Conservation (phyloP, 2,797 vertebrate species). For the Macroramphosus scolopax region DNA sequence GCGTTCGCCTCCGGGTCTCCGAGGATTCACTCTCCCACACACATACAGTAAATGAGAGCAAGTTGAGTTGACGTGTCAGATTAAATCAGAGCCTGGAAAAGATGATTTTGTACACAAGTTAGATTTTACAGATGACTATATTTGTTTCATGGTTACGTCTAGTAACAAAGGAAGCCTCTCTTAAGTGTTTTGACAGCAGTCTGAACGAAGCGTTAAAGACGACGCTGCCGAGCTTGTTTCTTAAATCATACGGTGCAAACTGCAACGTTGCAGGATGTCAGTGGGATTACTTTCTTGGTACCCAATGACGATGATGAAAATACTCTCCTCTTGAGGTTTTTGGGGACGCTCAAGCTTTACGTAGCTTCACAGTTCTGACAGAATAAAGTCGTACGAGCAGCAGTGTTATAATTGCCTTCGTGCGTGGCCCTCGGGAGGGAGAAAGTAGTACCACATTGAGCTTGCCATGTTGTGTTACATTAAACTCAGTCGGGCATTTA, state of each 20-base stretch:
- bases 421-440: constrained; percentile 36
- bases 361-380: constrained; percentile 8
- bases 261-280: constrained; percentile 5
- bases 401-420: constrained; percentile 36
- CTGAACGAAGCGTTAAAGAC: constrained; percentile 5
- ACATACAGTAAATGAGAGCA: constrained; percentile 14
- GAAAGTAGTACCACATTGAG: constrained; percentile 40
- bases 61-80: constrained; percentile 38
- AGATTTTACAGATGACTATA: constrained; percentile 29
- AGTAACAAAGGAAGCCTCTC: constrained; percentile 15
- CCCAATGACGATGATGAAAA: background rate
- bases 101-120: constrained; percentile 24
- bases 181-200: constrained; percentile 15
- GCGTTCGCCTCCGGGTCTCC: constrained; percentile 9
- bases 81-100: constrained; percentile 26
- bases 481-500: constrained; percentile 36
- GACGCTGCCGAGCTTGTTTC: constrained; percentile 15
- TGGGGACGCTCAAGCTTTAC: too few species aligned
- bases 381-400: constrained; percentile 26
- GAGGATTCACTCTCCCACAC: constrained; percentile 21
- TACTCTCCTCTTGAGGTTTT: background rate
- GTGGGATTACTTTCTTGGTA: background rate
- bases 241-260: constrained; percentile 12
- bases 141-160: constrained; percentile 20
- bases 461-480: constrained; percentile 47